Conservation (phyloP, 2,113 vertebrate genomes). For the Tor tambroides region DNA sequence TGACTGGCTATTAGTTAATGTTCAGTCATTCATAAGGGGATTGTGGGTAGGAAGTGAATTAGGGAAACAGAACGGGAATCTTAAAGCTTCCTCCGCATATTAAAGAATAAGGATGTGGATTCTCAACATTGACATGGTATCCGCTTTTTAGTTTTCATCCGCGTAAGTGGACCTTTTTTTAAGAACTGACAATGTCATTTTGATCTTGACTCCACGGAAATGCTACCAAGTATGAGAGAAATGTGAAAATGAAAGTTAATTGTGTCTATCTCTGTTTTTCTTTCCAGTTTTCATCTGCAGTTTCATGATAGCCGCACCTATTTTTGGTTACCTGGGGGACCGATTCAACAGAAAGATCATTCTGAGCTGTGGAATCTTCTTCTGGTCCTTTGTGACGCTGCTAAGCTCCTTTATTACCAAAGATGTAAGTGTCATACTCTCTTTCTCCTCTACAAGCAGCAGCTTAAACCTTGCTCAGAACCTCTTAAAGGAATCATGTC, state of each 20-base stretch:
- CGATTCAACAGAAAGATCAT: constrained; percentile 98
- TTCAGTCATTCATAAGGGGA: neutral
- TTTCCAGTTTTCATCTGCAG: constrained; percentile 97
- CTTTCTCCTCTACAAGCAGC: neutral
- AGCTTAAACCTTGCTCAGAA: neutral
- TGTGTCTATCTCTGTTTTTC: constrained; percentile 46
- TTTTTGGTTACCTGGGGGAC: constrained; percentile 99
- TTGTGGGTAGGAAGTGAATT: constrained; percentile 47
- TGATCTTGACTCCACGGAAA: too few relatives aligned
- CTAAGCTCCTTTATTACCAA: constrained; percentile 95
- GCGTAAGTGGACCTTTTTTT: neutral
- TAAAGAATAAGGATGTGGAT: constrained; percentile 15
- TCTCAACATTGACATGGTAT: neutral
- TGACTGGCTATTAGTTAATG: constrained; percentile 28
- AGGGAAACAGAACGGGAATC: constrained; percentile 22
- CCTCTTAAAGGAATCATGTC: neutral
- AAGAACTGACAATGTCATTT: neutral
- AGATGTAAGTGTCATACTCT: constrained; percentile 77
- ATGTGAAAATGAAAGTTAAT: neutral
- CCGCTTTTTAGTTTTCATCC: neutral
- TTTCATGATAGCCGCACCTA: constrained; percentile 97
- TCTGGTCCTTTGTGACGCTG: constrained; percentile 94
- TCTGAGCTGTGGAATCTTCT: constrained; percentile 97
- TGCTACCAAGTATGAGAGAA: neutral
- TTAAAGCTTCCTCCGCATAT: constrained; percentile 35